Evolutionary conservation across 2,113 vertebrate species (phyloP).

Genomic region (Bagarius yarrelli): DNA sequence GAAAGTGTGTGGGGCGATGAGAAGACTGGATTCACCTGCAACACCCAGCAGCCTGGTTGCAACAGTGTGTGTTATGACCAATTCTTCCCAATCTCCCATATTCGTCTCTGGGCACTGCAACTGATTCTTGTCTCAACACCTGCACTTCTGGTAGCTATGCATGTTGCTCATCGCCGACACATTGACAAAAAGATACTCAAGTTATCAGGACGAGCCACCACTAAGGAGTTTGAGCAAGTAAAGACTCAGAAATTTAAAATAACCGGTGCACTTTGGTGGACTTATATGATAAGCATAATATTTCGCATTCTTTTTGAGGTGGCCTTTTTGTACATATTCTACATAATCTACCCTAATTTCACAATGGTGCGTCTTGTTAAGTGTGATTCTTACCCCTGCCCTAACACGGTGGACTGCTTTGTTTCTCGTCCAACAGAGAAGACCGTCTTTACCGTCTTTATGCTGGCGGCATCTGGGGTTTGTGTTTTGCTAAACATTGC

Average conservation of each 20-base stretch:
- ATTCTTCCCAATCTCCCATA: constrained; percentile 96
- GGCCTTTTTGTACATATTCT: constrained; percentile 95
- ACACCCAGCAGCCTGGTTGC: constrained; percentile 97
- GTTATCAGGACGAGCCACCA: constrained; percentile 75
- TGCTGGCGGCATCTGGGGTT: constrained; percentile 89
- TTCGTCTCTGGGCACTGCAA: constrained; percentile 94
- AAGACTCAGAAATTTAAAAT: constrained; percentile 93
- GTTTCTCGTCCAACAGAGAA: constrained; percentile 96
- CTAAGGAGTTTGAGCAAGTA: constrained; percentile 86
- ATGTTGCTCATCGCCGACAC: constrained; percentile 93
- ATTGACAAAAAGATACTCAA: constrained; percentile 89
- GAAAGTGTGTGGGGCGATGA: constrained; percentile 98
- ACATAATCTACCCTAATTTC: constrained; percentile 90
- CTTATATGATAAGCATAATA: constrained; percentile 88
- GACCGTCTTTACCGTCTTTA: constrained; percentile 95
- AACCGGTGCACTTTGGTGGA: constrained; percentile 92
- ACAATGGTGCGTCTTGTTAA: constrained; percentile 95
- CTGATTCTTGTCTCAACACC: constrained; percentile 96
- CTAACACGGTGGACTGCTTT: constrained; percentile 98
- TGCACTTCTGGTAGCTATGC: constrained; percentile 94
- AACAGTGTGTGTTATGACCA: constrained; percentile 97
- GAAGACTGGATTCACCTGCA: constrained; percentile 92
- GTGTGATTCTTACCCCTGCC: constrained; percentile 92
- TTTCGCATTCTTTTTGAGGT: constrained; percentile 90
- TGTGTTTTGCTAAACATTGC: constrained; percentile 94